Base-by-base conservation (phyloP, 1,140 invertebrate species). In the Drosophila truncata region DNA sequence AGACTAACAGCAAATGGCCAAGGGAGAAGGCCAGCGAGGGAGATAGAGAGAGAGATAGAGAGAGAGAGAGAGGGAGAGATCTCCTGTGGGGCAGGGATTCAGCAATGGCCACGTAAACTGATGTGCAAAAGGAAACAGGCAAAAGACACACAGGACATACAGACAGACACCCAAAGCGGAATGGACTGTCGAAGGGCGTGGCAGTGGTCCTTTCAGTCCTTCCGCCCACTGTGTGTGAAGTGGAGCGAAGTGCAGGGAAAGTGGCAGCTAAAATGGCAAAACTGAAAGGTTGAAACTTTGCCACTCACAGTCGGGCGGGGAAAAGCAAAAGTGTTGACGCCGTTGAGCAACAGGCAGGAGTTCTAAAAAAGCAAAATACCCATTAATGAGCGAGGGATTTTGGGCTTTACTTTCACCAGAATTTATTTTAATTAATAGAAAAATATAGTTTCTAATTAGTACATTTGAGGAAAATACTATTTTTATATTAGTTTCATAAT, bases 1-100 rank as follows among this genome's bases (percentile, higher is more conserved):
- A 78, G 57, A 58, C 70, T 73, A 73, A 66, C 58, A 66, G 75
- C 59, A 79, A 83, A 83, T 66, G 70, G 70, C 54, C 66, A 72
- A 49, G 44, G 35, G 52, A 62, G 61, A 11, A 11, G 14, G 31
- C 18, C 33, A 37, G 13, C 6, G 16, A n/a, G 46, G 8, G 46
- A 13, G 47, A 18, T 10, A 31, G 8, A 11, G 52, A 25, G 20
- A 37, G 46, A 13, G 46, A 13, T 27, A 18, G n/a, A 31, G 8
- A 11, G 52, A 25, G 20, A 37, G 46, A 13, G 46, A 13, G 47
- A 18, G n/a, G 18, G 8, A 11, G 52, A 25, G 20, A 37, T 37
- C 42, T 37, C 65, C 61, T 25, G 42, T 23, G 33, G 42, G 64
- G 23, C 65, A 13, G n/a, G 8, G 52, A 57, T 14, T 50, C 47